phyloP scores from a whole-genome alignment of 2,797 vertebrate species.

The Benthosema pterotum region DNA sequence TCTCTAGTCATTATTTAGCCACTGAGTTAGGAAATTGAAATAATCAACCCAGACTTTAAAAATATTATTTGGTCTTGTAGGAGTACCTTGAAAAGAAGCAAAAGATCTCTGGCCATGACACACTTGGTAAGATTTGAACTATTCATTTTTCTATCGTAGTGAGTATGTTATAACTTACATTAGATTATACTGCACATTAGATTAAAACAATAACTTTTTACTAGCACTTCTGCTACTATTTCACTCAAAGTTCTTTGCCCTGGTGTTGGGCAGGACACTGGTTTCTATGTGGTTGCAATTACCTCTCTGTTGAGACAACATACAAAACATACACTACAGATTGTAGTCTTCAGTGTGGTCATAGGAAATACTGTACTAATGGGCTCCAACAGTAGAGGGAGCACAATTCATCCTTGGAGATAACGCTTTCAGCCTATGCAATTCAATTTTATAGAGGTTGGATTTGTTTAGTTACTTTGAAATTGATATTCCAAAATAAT shows the following conservation, averaged over 20 bases:
- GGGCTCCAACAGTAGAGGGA: background rate
- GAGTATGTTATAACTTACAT: background rate
- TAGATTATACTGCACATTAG: too few relatives aligned
- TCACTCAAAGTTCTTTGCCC: too few relatives aligned
- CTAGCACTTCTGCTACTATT: background rate
- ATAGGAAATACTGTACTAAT: background rate
- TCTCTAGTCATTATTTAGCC: background rate
- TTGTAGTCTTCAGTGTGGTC: background rate
- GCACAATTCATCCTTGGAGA: too few relatives aligned
- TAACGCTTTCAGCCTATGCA: background rate
- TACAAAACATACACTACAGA: background rate
- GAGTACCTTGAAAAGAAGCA: conserved; percentile 56
- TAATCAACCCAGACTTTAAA: background rate
- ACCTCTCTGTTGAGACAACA: background rate
- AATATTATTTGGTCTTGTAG: conserved; percentile 20
- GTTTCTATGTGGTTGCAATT: background rate
- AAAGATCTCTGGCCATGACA: conserved; percentile 39
- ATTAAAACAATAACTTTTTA: background rate
- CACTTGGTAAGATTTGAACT: conserved; percentile 46
- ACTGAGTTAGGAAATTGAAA: background rate
- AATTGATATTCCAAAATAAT: too few relatives aligned
- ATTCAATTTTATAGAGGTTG: background rate
- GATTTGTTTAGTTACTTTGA: too few relatives aligned
- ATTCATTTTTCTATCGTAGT: background rate
- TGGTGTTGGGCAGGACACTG: too few relatives aligned